Conservation (phyloP, 53 echinoderm and acorn worm species). For the Apostichopus leukothele region DNA sequence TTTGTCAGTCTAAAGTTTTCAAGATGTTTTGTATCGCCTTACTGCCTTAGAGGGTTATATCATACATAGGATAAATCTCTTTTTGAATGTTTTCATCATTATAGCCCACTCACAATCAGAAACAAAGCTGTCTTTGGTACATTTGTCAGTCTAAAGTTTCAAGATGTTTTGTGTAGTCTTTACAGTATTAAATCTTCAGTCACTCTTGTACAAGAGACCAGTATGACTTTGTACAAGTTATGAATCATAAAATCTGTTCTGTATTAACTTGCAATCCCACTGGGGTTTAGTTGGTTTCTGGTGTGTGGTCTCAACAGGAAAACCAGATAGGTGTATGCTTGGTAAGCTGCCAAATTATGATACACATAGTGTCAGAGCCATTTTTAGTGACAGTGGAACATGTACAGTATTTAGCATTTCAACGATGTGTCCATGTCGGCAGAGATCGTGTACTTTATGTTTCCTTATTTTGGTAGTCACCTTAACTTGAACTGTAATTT, state of each 20-base stretch:
- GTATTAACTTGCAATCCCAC: slow-evolving; percentile 8
- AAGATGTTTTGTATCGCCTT: neutral
- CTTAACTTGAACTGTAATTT: too few relatives aligned
- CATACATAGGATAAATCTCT: too few relatives aligned
- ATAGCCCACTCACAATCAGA: neutral
- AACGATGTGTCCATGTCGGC: too few relatives aligned
- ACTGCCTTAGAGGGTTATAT: too few relatives aligned
- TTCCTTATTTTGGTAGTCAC: too few relatives aligned
- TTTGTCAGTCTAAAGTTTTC: neutral
- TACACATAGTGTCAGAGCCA: too few relatives aligned
- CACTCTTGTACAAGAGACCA: neutral
- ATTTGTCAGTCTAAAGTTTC: neutral
- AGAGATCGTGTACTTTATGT: too few relatives aligned
- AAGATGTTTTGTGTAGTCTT: neutral
- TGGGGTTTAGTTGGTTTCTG: neutral
- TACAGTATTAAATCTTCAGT: too few relatives aligned
- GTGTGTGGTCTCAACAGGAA: slow-evolving; percentile 8
- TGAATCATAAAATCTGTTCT: slow-evolving; percentile 9
- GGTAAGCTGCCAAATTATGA: too few relatives aligned
- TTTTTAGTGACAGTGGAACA: too few relatives aligned
- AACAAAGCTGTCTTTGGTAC: neutral
- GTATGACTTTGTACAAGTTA: neutral
- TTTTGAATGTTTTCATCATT: too few relatives aligned
- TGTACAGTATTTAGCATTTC: too few relatives aligned
- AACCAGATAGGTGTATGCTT: neutral